These are phyloP conservation scores for Pyrrhia umbra DNA, from an alignment of 2,888 invertebrate species.

Conservation along the genomic window DNA sequence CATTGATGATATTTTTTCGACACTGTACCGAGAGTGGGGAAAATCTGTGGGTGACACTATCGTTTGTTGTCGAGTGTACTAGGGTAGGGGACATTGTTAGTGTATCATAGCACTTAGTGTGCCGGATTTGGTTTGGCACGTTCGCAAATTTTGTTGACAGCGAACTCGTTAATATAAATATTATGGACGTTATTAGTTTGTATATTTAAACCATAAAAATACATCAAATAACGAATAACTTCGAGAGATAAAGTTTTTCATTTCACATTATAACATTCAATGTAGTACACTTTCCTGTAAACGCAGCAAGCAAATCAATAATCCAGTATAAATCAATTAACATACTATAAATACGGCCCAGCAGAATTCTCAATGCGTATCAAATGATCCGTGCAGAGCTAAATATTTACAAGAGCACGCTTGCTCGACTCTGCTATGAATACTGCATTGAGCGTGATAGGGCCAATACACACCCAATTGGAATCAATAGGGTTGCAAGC, in stretches of 20 bases:
- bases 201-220: neutral
- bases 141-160: constrained; percentile 34
- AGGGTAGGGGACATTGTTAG: constrained; percentile 10
- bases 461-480: constrained; percentile 58
- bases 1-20: constrained; percentile 58
- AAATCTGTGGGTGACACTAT: constrained; percentile 13
- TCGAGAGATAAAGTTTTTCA: neutral
- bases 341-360: constrained; percentile 36
- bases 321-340: constrained; percentile 31
- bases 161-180: constrained; percentile 22
- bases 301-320: constrained; percentile 25
- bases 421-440: constrained; percentile 51
- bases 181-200: neutral
- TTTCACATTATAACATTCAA: neutral
- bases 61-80: constrained; percentile 27
- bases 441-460: constrained; percentile 60
- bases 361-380: constrained; percentile 39
- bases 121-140: constrained; percentile 40
- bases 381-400: constrained; percentile 47
- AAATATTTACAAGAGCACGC: constrained; percentile 55
- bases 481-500: constrained; percentile 67
- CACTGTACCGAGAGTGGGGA: constrained; percentile 20
- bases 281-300: neutral
- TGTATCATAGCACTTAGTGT: constrained; percentile 19
- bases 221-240: neutral